Evolutionary conservation across 1,140 invertebrate species (phyloP).

Genomic region (Asbolus verrucosus): DNA sequence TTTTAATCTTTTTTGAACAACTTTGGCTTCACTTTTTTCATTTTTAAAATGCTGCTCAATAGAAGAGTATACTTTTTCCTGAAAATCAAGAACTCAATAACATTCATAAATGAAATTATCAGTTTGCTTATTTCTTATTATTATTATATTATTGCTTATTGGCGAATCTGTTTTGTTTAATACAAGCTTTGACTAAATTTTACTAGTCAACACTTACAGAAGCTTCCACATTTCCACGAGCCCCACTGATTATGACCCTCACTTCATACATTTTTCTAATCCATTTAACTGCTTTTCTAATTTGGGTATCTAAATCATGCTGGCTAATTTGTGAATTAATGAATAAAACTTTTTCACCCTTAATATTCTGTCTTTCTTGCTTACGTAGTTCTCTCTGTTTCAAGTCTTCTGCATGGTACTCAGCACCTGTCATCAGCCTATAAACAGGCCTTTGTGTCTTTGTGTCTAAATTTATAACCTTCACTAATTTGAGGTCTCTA

Average conservation of each 20-base stretch:
- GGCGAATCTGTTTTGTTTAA: no score
- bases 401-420: slow-evolving; percentile 62
- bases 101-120: no score
- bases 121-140: no score
- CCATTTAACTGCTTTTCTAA: slow-evolving; percentile 74
- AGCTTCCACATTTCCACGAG: slow-evolving; percentile 65
- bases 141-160: slow-evolving; percentile 17
- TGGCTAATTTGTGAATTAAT: slow-evolving; percentile 72
- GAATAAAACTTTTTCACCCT: slow-evolving; percentile 72
- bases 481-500: slow-evolving; percentile 74
- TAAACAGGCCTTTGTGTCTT: slow-evolving; percentile 74
- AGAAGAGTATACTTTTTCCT: slow-evolving; percentile 69
- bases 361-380: slow-evolving; percentile 58
- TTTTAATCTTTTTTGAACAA: slow-evolving; percentile 72
- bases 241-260: slow-evolving; percentile 70
- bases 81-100: slow-evolving; percentile 52
- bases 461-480: slow-evolving; percentile 72
- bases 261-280: slow-evolving; percentile 73
- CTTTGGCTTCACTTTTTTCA: slow-evolving; percentile 61
- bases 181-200: no score
- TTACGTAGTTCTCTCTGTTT: slow-evolving; percentile 63
- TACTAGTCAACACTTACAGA: slow-evolving; percentile 67
- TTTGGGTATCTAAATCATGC: slow-evolving; percentile 72
- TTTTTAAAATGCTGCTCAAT: slow-evolving; percentile 67
- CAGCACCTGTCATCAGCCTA: slow-evolving; percentile 67